Evolutionary conservation across 2,888 invertebrate species (phyloP).

Genomic region (Auanema freiburgensis): DNA sequence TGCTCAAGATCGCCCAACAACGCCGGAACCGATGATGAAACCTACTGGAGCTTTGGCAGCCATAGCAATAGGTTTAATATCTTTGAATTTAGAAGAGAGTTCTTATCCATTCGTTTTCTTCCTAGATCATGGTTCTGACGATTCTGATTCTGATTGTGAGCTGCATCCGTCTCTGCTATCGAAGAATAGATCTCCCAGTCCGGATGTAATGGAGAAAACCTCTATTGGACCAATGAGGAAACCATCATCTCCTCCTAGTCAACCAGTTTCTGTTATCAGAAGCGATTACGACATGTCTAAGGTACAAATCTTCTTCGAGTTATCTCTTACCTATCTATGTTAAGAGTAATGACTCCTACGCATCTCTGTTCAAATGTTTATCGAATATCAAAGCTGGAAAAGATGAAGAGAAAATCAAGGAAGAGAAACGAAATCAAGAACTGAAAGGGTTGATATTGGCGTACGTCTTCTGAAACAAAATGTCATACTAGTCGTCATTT

Average conservation of each 20-base stretch:
- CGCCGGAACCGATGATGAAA: not conserved
- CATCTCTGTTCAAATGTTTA: conserved; percentile 54
- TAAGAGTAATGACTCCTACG: conserved; percentile 54
- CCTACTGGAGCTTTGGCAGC: conserved; percentile 29
- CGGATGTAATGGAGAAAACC: conserved; percentile 20
- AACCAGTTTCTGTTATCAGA: not conserved
- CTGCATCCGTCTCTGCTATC: conserved; percentile 46
- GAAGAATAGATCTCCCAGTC: conserved; percentile 26
- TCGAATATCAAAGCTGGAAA: conserved; percentile 23
- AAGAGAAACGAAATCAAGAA: not conserved
- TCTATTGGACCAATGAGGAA: conserved; percentile 19
- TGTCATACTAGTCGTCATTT: not conserved
- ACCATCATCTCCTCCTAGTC: not conserved
- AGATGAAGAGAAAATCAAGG: conserved; percentile 11
- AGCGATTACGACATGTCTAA: conserved; percentile 17
- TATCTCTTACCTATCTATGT: not conserved
- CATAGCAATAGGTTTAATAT: conserved; percentile 18
- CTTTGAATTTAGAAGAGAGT: not conserved
- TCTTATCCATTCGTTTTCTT: not conserved
- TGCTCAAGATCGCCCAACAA: not conserved
- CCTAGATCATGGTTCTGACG: conserved; percentile 22
- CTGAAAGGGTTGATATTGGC: not conserved
- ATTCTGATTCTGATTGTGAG: conserved; percentile 46
- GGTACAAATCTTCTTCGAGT: conserved; percentile 9
- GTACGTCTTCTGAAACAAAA: not conserved